These are phyloP conservation scores for Xenus cinereus DNA, from an alignment of 2,113 vertebrate species.

Conservation along the genomic window DNA sequence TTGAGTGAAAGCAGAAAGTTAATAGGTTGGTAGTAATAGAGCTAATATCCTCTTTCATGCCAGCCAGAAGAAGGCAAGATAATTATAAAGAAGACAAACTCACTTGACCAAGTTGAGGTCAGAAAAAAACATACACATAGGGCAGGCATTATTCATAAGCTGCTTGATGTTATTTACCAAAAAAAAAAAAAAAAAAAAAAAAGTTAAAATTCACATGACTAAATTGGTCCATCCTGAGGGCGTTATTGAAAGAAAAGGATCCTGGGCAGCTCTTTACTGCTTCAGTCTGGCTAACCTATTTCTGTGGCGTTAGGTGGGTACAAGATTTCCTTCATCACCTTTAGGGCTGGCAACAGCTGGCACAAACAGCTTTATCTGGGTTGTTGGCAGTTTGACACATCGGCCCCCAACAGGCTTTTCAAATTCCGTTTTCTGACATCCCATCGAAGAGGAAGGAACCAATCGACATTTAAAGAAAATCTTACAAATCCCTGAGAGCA, in stretches of 20 bases:
- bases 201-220: not conserved
- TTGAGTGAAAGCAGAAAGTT: not conserved
- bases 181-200: not conserved
- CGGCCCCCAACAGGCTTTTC: not conserved
- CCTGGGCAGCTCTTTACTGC: not conserved
- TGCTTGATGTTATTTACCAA: not conserved
- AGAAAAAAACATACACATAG: not conserved
- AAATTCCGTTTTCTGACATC: not conserved
- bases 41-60: not conserved
- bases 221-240: not conserved
- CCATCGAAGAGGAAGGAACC: not conserved
- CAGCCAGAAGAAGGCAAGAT: not conserved
- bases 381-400: not conserved
- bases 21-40: not conserved
- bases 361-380: not conserved
- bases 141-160: not conserved
- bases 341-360: not conserved
- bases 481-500: not conserved
- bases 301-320: not conserved
- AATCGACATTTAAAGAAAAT: not conserved
- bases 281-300: not conserved
- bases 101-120: not conserved
- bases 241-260: not conserved
- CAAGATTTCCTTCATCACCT: not conserved
- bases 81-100: slow-evolving; percentile 37